Base-by-base conservation (phyloP, 2,888 invertebrate genomes). In the Patella caerulea region DNA sequence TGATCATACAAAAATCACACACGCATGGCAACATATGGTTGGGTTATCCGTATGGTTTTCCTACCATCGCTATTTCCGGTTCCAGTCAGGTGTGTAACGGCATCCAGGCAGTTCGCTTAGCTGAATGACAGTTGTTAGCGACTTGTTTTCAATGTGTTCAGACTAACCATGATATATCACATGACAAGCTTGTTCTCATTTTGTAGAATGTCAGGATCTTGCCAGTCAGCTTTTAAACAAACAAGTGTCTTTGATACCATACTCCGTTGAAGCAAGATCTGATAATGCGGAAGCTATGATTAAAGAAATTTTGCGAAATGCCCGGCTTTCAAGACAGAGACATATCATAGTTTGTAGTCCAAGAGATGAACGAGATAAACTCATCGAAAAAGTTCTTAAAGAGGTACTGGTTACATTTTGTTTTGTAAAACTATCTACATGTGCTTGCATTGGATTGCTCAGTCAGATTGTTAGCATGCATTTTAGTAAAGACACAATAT, bases 301-400 rank as follows among this genome's bases (percentile, higher is more conserved):
- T 5, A 74, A 77, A 17, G 86, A 86, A 59, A 82, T 88, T 0
- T 79, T 89, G 1, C 77, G 85, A 17, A 88, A 84, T 73, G 84
- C 86, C 11, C 83, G 86, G 72, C 76, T 87, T 24, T 82, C 84
- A 24, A 81, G 82, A 56, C 86, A 87, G 75, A 83, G 74, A 15
- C 81, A 80, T 17, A 82, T 88, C n/a, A 79, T 89, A 29, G 82
- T 88, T 15, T 89, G 89, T 77, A 89, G 89, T 74, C 88, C 89
- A 0, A 74, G 88, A 14, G 89, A 89, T 54, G 78, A 83, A 14
- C 81, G 82, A 59, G 85, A 89, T 72, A 80, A 83, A 1, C 82
- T 89, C 3, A 87, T 86, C n/a, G 79, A 85, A 55, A 79, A 80
- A 0, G 83, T 88, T 11, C 79, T 88, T 70, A 76, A 81, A 14